A percentile compares a stretch with the other conserved stretches of the same genome.
phyloP scores from a whole-genome alignment of 2,888 invertebrate genomes.

The Nebria brevicollis region DNA sequence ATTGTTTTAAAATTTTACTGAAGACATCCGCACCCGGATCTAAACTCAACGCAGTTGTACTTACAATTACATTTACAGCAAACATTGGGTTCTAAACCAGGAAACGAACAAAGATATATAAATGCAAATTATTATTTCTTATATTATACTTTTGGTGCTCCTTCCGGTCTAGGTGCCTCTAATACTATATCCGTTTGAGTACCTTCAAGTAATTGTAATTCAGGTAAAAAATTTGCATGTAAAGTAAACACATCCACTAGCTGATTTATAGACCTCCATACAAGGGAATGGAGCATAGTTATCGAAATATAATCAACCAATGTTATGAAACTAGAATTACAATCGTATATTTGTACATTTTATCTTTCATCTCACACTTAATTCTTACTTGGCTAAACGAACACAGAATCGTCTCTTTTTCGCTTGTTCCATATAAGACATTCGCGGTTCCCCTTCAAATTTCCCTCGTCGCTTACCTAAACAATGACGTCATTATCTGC shows the following conservation, averaged over 20 bases:
- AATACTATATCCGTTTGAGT: slow-evolving; percentile 63
- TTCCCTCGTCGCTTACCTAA: slow-evolving; percentile 49
- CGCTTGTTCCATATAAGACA: slow-evolving; percentile 89
- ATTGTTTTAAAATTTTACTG: slow-evolving; percentile 68
- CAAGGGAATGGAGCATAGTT: slow-evolving; percentile 73
- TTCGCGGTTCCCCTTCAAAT: slow-evolving; percentile 67
- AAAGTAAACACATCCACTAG: slow-evolving; percentile 67
- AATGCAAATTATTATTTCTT: not conserved
- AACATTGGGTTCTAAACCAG: slow-evolving; percentile 70
- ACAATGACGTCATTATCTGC: too few relatives aligned
- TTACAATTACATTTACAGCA: slow-evolving; percentile 67
- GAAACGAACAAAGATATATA: not conserved
- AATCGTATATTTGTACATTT: not conserved
- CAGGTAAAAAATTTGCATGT: slow-evolving; percentile 67
- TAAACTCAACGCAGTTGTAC: slow-evolving; percentile 60
- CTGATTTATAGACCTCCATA: slow-evolving; percentile 71
- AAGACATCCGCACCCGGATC: slow-evolving; percentile 73
- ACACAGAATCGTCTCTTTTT: slow-evolving; percentile 84
- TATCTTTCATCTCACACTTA: not conserved
- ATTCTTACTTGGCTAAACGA: slow-evolving; percentile 76
- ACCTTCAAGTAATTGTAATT: slow-evolving; percentile 60
- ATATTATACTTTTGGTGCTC: slow-evolving; percentile 63
- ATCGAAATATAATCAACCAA: slow-evolving; percentile 77
- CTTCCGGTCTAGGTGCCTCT: slow-evolving; percentile 63
- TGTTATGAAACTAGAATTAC: slow-evolving; percentile 72